These are phyloP conservation scores for Scelioninae gen. 2 DNA, from an alignment of 2,888 invertebrate species.

Conservation along the genomic window DNA sequence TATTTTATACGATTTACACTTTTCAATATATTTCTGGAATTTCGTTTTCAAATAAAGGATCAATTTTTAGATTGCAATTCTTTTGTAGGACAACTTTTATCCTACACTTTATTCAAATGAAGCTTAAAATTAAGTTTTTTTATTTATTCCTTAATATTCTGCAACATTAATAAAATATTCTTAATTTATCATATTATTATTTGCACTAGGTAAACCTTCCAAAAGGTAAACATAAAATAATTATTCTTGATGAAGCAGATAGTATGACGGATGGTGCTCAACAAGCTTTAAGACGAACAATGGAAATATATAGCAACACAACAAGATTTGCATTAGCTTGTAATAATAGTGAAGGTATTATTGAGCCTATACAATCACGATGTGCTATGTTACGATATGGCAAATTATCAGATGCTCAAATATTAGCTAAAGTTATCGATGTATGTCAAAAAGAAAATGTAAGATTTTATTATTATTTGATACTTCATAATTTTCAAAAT, in stretches of 20 bases:
- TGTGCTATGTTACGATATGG: slow-evolving; percentile 97
- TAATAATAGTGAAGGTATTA: slow-evolving; percentile 98
- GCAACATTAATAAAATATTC: too few relatives aligned
- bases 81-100: too few relatives aligned
- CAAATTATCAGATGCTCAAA: slow-evolving; percentile 91
- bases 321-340: slow-evolving; percentile 98
- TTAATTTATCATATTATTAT: too few relatives aligned
- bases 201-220: slow-evolving; percentile 93
- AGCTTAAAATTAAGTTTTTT: too few relatives aligned
- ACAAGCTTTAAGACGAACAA: slow-evolving; percentile 96
- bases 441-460: slow-evolving; percentile 86
- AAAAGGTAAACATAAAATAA: slow-evolving; percentile 93
- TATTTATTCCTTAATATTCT: too few relatives aligned
- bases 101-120: too few relatives aligned
- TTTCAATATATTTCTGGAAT: too few relatives aligned
- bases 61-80: too few relatives aligned
- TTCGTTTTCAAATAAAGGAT: too few relatives aligned
- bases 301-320: slow-evolving; percentile 98
- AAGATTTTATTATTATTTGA: slow-evolving; percentile 60
- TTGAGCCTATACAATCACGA: slow-evolving; percentile 98
- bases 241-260: slow-evolving; percentile 98
- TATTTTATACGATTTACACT: too few relatives aligned
- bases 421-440: slow-evolving; percentile 87
- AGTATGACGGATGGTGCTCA: slow-evolving; percentile 99
- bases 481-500: not conserved